Percentiles rank a stretch among this genome's conserved stretches.
phyloP scores from a whole-genome alignment of 1,140 invertebrate genomes.

The Cyphomyrmex costatus region DNA sequence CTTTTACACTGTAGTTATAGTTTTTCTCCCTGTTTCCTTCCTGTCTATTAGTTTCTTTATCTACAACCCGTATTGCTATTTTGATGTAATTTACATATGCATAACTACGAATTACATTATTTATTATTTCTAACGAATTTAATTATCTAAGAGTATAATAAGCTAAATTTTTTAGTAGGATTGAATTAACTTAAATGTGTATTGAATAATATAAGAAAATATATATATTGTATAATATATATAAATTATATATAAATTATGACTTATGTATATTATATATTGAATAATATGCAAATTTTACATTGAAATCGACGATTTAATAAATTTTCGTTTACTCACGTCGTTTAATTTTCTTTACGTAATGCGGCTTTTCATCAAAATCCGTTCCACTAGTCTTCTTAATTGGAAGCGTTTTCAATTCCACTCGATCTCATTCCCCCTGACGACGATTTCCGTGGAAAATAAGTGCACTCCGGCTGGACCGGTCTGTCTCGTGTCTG shows the following conservation, averaged over 20 bases:
- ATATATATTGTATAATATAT: no score
- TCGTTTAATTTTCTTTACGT: slow-evolving; percentile 15
- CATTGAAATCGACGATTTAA: not conserved
- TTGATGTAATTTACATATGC: not conserved
- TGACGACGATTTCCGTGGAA: slow-evolving; percentile 46
- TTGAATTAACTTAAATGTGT: not conserved
- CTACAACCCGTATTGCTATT: not conserved
- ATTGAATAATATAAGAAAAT: no score
- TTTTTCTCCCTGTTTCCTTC: not conserved
- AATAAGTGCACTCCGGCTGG: slow-evolving; percentile 41
- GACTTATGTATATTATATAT: no score
- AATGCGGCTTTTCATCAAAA: not conserved
- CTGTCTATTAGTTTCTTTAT: no score
- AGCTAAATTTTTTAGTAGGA: not conserved
- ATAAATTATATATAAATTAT: no score
- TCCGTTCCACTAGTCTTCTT: not conserved
- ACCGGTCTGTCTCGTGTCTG: slow-evolving; percentile 59
- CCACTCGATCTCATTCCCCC: slow-evolving; percentile 21
- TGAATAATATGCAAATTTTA: not conserved
- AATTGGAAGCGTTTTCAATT: slow-evolving; percentile 59
- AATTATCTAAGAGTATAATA: not conserved
- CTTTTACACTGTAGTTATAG: not conserved
- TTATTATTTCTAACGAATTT: not conserved
- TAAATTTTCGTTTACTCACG: not conserved
- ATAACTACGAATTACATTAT: not conserved